Evolutionary conservation across 2,113 vertebrate species (phyloP), one percentile per base, ranked within the genome.

Genomic region (Amphiprion percula): DNA sequence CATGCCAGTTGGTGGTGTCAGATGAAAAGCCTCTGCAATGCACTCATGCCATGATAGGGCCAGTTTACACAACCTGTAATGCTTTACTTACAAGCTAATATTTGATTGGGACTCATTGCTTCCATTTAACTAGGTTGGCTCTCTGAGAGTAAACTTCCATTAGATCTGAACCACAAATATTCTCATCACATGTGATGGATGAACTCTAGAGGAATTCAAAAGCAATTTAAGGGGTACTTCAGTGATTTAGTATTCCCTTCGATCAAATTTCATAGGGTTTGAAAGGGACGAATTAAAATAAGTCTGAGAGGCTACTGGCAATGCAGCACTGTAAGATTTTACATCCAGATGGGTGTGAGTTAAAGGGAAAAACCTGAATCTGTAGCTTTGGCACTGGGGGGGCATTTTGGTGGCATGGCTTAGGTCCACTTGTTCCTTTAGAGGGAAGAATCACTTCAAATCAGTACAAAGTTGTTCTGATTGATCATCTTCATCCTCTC

Each of bases 21-120:
- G 14, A 79, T 60, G 8, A 37, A 63, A 69, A 47, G 26, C 3
- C 16, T 58, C 41, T 64, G n/a, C n/a, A 52, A 19, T 49, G 37
- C 66, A 68, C 26, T 59, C 26, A 56, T 21, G 5, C 5, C 12
- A 46, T 15, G 28, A 44, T 10, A 49, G 37, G 19, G 5, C 54
- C 21, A 3, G 12, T 21, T 63, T 50, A 53, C 33, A 24, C 23
- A 44, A 52, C 49, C 16, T n/a, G 6, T 52, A n/a, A 9, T n/a
- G 8, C 9, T n/a, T 16, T 9, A 44, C 49, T n/a, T 52, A 21
- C 49, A 52, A 21, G n/a, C 49, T 52, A 52, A 52, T 52, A 52
- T n/a, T 52, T 52, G 49, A 52, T 16, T 52, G 49, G 17, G 3
- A 21, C 49, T 52, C 19, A 52, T 52, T 52, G 19, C n/a, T 52